Percentiles rank a stretch among this genome's conserved stretches.
Conservation (phyloP, 2,797 vertebrate genomes). For the Microtus agrestis region DNA sequence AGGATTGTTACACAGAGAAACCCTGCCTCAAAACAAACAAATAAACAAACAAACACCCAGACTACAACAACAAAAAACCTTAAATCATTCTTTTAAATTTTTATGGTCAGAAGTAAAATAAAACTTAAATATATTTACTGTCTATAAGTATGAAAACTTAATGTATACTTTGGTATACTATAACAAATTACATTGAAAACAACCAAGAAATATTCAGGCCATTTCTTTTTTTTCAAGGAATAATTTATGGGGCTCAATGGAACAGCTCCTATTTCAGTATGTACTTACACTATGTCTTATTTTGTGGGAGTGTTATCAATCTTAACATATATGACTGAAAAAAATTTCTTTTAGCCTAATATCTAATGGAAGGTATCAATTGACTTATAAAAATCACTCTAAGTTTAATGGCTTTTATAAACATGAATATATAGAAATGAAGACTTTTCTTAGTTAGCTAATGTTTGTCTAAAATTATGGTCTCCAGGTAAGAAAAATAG, state of each 20-base stretch:
- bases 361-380: slow-evolving; percentile 2
- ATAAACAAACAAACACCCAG: too few species aligned
- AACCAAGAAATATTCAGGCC: slow-evolving; percentile 3
- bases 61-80: not conserved
- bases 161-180: not conserved
- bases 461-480: slow-evolving; percentile 61
- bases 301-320: slow-evolving; percentile 4
- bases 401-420: slow-evolving; percentile 30
- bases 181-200: slow-evolving; percentile 46
- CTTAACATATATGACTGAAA: slow-evolving; percentile 18
- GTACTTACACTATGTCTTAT: not conserved
- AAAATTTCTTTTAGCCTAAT: not conserved
- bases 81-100: not conserved
- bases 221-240: slow-evolving; percentile 52
- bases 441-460: slow-evolving; percentile 33
- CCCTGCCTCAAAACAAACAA: too few species aligned
- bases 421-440: slow-evolving; percentile 13
- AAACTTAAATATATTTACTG: not conserved
- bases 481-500: not conserved
- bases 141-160: not conserved
- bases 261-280: slow-evolving; percentile 28
- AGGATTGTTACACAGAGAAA: too few species aligned
- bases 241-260: slow-evolving; percentile 13
- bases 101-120: slow-evolving; percentile 17
- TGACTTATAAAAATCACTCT: slow-evolving; percentile 47